Base-by-base conservation (phyloP, 2,113 vertebrate genomes). In the Rhineura floridana region DNA sequence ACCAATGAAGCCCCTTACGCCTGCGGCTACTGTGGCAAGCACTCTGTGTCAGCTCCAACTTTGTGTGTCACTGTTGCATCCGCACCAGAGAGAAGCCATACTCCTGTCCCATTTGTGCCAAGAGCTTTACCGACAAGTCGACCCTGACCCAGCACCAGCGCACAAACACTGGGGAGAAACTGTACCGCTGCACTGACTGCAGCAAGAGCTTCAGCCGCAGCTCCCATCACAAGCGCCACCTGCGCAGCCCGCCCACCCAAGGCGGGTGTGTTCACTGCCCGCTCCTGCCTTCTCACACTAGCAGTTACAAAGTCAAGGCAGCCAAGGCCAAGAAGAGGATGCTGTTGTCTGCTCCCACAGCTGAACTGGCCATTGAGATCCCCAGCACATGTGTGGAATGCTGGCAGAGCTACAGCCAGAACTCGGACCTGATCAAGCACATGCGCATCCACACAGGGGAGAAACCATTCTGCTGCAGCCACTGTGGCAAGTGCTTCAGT, bases 1-100 rank as follows among this genome's bases (percentile, higher is more conserved):
- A 95, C 93, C 3, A 91, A 94, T 28, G 95, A 94, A 63, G 95
- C 94, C 65, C 94, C 93, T 0, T 95, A 93, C 65, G 90, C 90
- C 33, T 95, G 94, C 90, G 90, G 90, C 62, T 92, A 94, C 17
- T 96, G 95, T 33, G 95, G 95, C 46, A 96, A 95, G 81, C 83
- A 92, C 13, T 88, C 94, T 85, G n/a, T n/a, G n/a, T n/a, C n/a
- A n/a, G n/a, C n/a, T n/a, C n/a, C n/a, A n/a, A n/a, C n/a, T n/a
- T n/a, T n/a, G n/a, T n/a, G n/a, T n/a, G n/a, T n/a, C n/a, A n/a
- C n/a, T n/a, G n/a, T n/a, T n/a, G n/a, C n/a, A n/a, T n/a, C n/a
- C n/a, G n/a, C n/a, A n/a, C n/a, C n/a, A n/a, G n/a, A n/a, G n/a
- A n/a, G n/a, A n/a, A n/a, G n/a, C n/a, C n/a, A n/a, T n/a, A n/a